phyloP scores from a whole-genome alignment of 2,797 vertebrate species.

The Protonibea diacanthus region DNA sequence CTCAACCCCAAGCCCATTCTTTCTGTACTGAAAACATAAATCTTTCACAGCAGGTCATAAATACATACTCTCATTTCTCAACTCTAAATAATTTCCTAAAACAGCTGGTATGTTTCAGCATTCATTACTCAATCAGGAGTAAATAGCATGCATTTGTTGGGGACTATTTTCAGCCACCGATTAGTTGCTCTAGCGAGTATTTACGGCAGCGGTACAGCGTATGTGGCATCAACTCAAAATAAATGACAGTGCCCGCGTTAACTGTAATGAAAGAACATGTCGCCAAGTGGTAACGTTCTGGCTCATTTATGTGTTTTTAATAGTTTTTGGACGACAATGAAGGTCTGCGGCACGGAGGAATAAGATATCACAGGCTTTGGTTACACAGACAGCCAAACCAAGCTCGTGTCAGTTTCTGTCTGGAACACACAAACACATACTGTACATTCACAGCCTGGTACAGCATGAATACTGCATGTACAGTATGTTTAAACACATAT shows the following conservation, averaged over 20 bases:
- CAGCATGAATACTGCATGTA: slow-evolving; percentile 79
- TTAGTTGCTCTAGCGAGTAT: background rate
- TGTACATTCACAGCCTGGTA: slow-evolving; percentile 46
- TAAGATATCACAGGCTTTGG: background rate
- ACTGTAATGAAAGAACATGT: background rate
- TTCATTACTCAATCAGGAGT: background rate
- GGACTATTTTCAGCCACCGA: background rate
- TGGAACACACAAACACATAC: slow-evolving; percentile 15
- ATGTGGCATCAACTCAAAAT: background rate
- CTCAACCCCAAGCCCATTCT: background rate
- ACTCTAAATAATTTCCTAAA: slow-evolving; percentile 3
- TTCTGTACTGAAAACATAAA: background rate
- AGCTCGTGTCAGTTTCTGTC: slow-evolving; percentile 35
- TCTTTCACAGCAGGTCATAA: background rate
- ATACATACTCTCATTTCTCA: background rate
- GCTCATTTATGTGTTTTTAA: background rate
- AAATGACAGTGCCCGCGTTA: background rate
- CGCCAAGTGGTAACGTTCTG: background rate
- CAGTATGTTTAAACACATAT: slow-evolving; percentile 72
- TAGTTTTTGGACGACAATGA: background rate
- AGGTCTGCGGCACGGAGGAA: background rate
- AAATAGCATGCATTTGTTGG: slow-evolving; percentile 1
- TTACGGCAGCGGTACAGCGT: background rate
- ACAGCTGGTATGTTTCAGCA: background rate
- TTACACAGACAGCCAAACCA: slow-evolving; percentile 9